Base-by-base conservation (phyloP, 2,797 vertebrate species). In the Clarias fuscus region DNA sequence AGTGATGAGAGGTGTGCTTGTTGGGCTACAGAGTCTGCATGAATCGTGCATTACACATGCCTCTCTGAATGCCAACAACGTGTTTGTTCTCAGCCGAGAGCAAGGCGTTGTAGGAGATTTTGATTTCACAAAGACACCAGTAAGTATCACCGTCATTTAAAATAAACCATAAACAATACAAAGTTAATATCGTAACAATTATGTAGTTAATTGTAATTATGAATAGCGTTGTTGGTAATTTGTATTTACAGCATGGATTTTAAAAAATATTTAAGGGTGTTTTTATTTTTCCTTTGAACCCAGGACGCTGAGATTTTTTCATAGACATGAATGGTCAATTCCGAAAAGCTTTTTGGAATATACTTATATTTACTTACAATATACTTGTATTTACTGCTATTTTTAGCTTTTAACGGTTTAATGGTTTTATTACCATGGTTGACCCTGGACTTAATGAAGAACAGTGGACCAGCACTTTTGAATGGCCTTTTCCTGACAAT, bases 71-170 rank as follows among this genome's bases (percentile, higher is more conserved):
- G 92, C 93, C 83, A 95, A 93, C 88, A 96, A 96, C 8, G 85
- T 96, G 27, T 97, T 97, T 93, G 95, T 92, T 89, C 87, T 96
- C 84, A 93, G 95, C 78, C 92, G 96, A 86, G 90, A 95, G 73
- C 93, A 89, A 85, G 96, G 96, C 90, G 90, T 97, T 2, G 91
- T 97, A 89, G 96, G 96, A 91, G 96, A 97, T 88, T 96, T 95
- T 87, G 95, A 97, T 91, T 95, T 96, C 91, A 96, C 94, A 0
- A 96, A 94, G 92, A 93, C 95, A 79, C 92, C 93, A 89, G 96
- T 97, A 94, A 96, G 93, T 85, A 30, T 15, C 43, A 61, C 48
- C 30, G 4, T 76, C 8, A 30, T 7, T 81, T 10, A 56, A 22
- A 18, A 61, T 61, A 1, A 33, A 53, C 17, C 17, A n/a, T 33